Base-by-base conservation (phyloP, 2,113 vertebrate genomes). In the Microtus pennsylvanicus region DNA sequence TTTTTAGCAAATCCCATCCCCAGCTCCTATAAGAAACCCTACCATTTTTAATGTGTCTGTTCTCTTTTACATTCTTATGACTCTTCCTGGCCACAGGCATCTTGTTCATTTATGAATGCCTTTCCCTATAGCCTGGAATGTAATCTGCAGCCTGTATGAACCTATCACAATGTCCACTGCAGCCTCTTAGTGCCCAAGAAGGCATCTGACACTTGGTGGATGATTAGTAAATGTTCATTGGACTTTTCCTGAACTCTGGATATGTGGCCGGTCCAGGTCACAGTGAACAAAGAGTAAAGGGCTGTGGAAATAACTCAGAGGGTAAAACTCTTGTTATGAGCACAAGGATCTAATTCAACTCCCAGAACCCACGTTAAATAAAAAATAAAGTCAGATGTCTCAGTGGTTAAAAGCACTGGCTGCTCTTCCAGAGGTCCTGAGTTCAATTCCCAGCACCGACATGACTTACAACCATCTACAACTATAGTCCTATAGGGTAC, bases 271-370 rank as follows among this genome's bases (percentile, higher is more conserved):
- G 26, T 28, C 85, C 38, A 63, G 13, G 9, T 42, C 28, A 16
- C 35, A 50, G 28, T 47, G 50, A 97, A 92, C 69, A 90, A n/a
- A 72, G 4, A 89, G 21, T 17, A 94, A 55, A 67, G 7, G 82
- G n/a, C 42, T 33, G 9, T 3, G 6, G 12, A 26, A 38, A 83
- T 42, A 83, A 3, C 58, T 30, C n/a, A 65, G 38, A 65, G 58
- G 38, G 58, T 30, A 85, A 42, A 65, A 63, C 42, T 14, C 58
- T 45, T 85, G 16, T 85, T 85, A 26, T 42, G 17, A 85, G 38
- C n/a, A 65, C 24, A 85, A 42, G 17, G 75, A 77, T 77, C 42
- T 77, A 14, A 5, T 69, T 67, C 19, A 21, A 86, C 11, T 38
- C 63, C n/a, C 33, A 24, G 77, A 50, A 86, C 17, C 30, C 83